These are phyloP conservation scores for Stigmatopora argus DNA, from an alignment of 2,113 vertebrate genomes.

Conservation along the genomic window DNA sequence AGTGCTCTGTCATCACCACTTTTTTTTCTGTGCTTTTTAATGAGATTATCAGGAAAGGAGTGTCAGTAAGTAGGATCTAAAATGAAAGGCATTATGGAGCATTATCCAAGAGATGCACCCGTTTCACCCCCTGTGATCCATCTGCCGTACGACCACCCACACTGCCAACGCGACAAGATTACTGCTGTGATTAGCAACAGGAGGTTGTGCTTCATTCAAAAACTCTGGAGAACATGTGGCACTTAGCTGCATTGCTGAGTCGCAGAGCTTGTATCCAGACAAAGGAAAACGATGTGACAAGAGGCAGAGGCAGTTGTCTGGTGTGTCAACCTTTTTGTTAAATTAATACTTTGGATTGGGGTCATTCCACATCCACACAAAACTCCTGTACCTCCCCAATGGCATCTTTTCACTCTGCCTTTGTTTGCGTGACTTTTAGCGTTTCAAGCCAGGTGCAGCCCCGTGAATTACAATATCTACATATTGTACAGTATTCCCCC, in stretches of 20 bases:
- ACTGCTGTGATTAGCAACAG: constrained; percentile 69
- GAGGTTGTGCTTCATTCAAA: constrained; percentile 72
- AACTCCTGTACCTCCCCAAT: no score
- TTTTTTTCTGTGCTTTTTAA: constrained; percentile 66
- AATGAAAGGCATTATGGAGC: constrained; percentile 80
- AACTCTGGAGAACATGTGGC: constrained; percentile 71
- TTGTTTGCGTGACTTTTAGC: no score
- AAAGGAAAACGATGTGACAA: constrained; percentile 14
- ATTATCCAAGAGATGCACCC: constrained; percentile 71
- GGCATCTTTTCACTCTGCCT: no score
- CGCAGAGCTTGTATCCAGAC: constrained; percentile 32
- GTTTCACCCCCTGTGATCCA: constrained; percentile 57
- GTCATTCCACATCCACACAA: no score
- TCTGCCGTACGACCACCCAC: constrained; percentile 74
- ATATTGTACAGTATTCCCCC: no score
- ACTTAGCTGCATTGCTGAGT: constrained; percentile 54
- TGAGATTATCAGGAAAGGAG: constrained; percentile 78
- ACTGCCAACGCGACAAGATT: constrained; percentile 71
- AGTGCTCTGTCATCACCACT: constrained; percentile 39
- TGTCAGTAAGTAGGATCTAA: constrained; percentile 81
- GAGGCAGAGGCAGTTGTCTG: constrained; percentile 2
- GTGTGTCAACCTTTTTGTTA: constrained; percentile 1
- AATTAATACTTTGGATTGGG: no score
- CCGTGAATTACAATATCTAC: no score
- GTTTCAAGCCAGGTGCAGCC: no score